Evolutionary conservation across 1,140 invertebrate genomes (phyloP).

Genomic region (Philopotamus ludificatus): DNA sequence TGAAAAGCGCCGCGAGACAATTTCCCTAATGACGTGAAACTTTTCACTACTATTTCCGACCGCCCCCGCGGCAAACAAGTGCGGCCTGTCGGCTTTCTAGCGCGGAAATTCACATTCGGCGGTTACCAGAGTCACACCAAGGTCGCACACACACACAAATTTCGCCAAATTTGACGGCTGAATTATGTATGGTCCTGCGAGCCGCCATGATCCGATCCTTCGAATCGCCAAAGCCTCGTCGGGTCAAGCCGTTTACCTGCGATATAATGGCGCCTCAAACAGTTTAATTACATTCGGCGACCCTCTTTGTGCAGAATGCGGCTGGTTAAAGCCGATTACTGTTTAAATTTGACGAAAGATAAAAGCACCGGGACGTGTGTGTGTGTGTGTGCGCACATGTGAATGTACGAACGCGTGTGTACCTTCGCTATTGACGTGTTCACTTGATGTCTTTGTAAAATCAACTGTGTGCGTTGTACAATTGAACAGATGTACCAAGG

Average conservation of each 20-base stretch:
- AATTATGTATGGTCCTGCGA: background rate
- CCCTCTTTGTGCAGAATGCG: background rate
- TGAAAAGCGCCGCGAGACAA: slow-evolving; percentile 6
- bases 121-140: slow-evolving; percentile 2
- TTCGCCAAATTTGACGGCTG: background rate
- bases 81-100: no score
- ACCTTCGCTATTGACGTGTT: no score
- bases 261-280: background rate
- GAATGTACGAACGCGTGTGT: no score
- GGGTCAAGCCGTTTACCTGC: background rate
- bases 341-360: background rate
- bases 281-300: background rate
- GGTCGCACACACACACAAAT: background rate
- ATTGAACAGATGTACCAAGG: no score
- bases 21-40: slow-evolving; percentile 4
- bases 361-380: background rate
- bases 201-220: background rate
- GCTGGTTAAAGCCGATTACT: background rate
- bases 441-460: no score
- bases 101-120: slow-evolving; percentile 1
- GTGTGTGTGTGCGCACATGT: background rate
- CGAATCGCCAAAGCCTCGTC: background rate
- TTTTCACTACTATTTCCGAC: no score
- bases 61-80: background rate
- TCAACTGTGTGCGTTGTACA: no score